These are phyloP conservation scores for Morpho helenor DNA, from an alignment of 2,888 invertebrate genomes.

Conservation along the genomic window DNA sequence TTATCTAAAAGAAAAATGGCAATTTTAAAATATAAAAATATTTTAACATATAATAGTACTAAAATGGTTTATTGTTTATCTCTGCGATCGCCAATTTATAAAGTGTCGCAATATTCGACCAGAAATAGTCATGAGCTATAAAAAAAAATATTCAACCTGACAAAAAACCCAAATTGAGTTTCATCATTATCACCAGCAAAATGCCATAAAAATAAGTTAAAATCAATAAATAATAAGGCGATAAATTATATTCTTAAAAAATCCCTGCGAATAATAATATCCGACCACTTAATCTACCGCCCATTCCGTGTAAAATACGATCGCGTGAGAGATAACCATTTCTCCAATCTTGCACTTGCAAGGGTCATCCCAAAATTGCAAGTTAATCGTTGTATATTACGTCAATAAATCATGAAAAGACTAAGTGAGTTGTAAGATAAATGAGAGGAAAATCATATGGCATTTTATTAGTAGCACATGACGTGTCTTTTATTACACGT, in stretches of 20 bases:
- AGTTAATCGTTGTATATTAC: conserved; percentile 65
- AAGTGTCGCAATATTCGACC: no score
- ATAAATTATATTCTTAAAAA: conserved; percentile 3
- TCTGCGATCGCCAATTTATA: no score
- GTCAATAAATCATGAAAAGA: conserved; percentile 50
- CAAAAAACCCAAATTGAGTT: no score
- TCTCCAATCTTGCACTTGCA: conserved; percentile 52
- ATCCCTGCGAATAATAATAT: conserved; percentile 4
- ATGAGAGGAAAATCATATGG: conserved; percentile 5
- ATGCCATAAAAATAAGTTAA: no score
- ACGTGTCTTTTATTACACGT: neutral
- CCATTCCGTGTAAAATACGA: conserved; percentile 41
- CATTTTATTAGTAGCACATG: neutral
- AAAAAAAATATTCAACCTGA: no score
- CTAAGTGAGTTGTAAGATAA: conserved; percentile 24
- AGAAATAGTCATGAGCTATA: no score
- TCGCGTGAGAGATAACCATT: conserved; percentile 63
- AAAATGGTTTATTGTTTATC: no score
- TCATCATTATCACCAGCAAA: no score
- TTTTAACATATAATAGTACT: no score
- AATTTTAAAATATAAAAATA: neutral
- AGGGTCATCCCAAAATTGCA: conserved; percentile 57
- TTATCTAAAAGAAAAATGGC: neutral
- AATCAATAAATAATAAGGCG: neutral
- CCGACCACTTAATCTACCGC: conserved; percentile 50